These are phyloP conservation scores for Leptarthrus brevirostris DNA, from an alignment of 2,888 invertebrate genomes.

Conservation along the genomic window DNA sequence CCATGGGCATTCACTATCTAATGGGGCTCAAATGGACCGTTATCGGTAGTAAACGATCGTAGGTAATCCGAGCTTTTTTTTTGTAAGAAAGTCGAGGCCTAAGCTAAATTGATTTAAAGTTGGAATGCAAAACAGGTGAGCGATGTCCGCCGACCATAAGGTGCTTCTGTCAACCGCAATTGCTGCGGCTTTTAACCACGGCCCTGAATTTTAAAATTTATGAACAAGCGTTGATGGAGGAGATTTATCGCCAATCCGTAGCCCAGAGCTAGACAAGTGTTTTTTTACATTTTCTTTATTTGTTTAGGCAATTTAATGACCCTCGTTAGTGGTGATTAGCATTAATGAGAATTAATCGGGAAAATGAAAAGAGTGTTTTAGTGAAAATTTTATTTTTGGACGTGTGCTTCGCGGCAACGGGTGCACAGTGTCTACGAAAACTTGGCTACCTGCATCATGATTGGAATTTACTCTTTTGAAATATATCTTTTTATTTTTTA, in stretches of 20 bases:
- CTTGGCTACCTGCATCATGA: too few species aligned
- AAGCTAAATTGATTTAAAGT: not conserved
- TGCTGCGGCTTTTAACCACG: not conserved
- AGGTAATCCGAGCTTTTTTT: conserved; percentile 23
- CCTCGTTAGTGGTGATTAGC: conserved; percentile 11
- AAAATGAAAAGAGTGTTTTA: too few species aligned
- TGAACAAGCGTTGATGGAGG: not conserved
- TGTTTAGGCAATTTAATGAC: conserved; percentile 13
- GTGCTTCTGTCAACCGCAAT: not conserved
- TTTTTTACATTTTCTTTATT: not conserved
- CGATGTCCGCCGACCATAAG: not conserved
- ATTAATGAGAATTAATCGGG: not conserved
- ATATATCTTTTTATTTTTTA: too few species aligned
- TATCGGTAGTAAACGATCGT: conserved; percentile 17
- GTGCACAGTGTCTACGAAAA: too few species aligned
- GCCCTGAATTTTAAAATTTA: not conserved
- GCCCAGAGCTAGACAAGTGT: not conserved
- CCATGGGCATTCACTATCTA: not conserved
- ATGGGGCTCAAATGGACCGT: not conserved
- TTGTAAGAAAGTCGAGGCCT: too few species aligned
- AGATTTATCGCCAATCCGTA: not conserved
- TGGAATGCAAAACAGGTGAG: not conserved
- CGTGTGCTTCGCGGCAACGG: too few species aligned
- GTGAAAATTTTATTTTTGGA: too few species aligned
- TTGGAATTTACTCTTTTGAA: too few species aligned